Base-by-base conservation (phyloP, 1,140 invertebrate genomes). In the Elysia chlorotica region DNA sequence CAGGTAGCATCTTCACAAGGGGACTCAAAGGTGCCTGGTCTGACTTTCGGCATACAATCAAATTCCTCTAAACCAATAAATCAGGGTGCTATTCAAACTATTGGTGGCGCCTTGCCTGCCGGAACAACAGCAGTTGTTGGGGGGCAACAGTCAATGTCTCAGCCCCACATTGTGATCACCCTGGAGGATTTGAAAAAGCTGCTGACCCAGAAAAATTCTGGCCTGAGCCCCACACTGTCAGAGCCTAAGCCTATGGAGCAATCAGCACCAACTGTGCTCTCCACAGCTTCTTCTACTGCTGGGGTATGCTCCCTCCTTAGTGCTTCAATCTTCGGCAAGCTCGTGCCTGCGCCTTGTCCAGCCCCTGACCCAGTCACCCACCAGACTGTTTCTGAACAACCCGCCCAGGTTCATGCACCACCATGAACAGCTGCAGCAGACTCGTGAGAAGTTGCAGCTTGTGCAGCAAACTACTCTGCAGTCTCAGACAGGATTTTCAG, bases 151-250 rank as follows among this genome's bases (percentile, higher is more conserved):
- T 28, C 30, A 5, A 59, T 2, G n/a, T 59, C 31, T 28, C 53
- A 61, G 36, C 66, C 66, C n/a, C 67, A 70, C 3, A 70, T 70
- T 28, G 63, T 48, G n/a, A 10, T 71, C n/a, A 62, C 69, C 1
- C 33, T 71, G 28, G 69, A 71, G 2, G 69, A 71, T 14, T 28
- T 71, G 10, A 35, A 71, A 25, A 63, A 71, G 28, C 33, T 71
- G 23, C 37, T 71, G 33, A 17, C 59, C 23, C 36, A 71, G 25
- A 56, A 71, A 36, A 71, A 31, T 23, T 14, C 35, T 4, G 56
- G 10, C 25, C 56, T 17, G 28, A 17, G 10, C 25, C 10, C 17
- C 6, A 10, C 10, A 28, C 6, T 25, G 6, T 25, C 56, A 10
- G 10, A 6, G 28, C 56, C 56, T 23, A 59, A 17, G 10, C 10